These are phyloP conservation scores for Sphyrna mokarran DNA, from an alignment of 2,113 vertebrate genomes.

Conservation along the genomic window DNA sequence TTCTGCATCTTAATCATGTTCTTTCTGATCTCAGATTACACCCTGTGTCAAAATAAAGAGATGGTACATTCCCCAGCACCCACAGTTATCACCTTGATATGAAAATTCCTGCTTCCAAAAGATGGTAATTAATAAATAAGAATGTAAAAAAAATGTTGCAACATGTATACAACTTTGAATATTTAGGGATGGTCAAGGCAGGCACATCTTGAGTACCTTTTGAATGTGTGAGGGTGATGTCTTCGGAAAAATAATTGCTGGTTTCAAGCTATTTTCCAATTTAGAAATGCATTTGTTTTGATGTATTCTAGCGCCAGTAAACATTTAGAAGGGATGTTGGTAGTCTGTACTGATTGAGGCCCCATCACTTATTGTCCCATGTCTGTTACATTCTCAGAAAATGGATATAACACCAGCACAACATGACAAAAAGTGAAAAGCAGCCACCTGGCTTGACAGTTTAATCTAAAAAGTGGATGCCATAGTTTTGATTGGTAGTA, in stretches of 20 bases:
- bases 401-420: not conserved
- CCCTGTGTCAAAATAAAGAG: not conserved
- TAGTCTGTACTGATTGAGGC: not conserved
- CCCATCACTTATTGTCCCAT: not conserved
- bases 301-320: not conserved
- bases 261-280: not conserved
- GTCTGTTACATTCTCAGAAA: not conserved
- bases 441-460: not conserved
- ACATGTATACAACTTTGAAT: not conserved
- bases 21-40: not conserved
- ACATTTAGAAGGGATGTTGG: not conserved
- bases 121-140: not conserved
- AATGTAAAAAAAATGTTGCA: not conserved
- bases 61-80: not conserved
- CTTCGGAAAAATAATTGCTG: not conserved
- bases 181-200: not conserved
- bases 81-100: not conserved
- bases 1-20: not conserved
- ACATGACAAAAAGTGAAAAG: not conserved
- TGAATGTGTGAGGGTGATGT: not conserved
- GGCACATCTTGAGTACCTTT: not conserved
- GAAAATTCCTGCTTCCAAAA: not conserved
- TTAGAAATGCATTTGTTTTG: not conserved
- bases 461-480: not conserved
- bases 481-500: not conserved